Evolutionary conservation across 2,888 invertebrate genomes (phyloP), one percentile per base, ranked within the genome.

Genomic region (Tiliacea aurago): DNA sequence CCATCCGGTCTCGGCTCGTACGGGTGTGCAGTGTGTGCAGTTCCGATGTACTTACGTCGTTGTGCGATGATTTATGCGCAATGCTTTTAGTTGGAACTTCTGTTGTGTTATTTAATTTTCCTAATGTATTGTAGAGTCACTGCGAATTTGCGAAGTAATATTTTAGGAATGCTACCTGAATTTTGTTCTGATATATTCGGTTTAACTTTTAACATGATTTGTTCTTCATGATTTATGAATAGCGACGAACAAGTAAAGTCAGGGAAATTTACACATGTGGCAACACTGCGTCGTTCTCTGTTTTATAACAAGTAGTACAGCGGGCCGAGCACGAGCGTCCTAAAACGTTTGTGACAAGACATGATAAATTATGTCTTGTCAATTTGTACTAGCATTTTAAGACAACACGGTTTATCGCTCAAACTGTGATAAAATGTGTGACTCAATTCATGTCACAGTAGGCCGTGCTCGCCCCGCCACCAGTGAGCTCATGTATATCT

Each of bases 31-130:
- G 62, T 43, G 53, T 15, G 62, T 78, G 72, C 74, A 77, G 65
- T 43, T 43, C 61, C 62, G 56, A 76, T 71, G 73, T 64, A 78
- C n/a, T n/a, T n/a, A n/a, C 53, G 76, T 63, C 72, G 55, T 61
- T 53, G 49, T 4, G 20, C 15, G 4, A 78, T 85, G 81, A 85
- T 85, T 84, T 85, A 85, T 84, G 73, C 61, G 70, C 74, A 71
- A 77, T 65, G 77, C 81, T 85, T 85, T 85, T 66, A 86, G 78
- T 56, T 62, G 23, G 37, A 69, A 71, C 63, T 80, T 76, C 63
- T 67, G 73, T 83, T 83, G 4, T 61, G 59, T 76, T 80, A 71
- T 83, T 83, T 80, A 69, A 76, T 83, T 70, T 71, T 66, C 62
- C 53, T 81, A 83, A 78, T 81, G 80, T 82, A 70, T 77, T 82